Evolutionary conservation across 2,797 vertebrate genomes (phyloP), one percentile per base, ranked within the genome.

Genomic region (Sebastes baramenuke): DNA sequence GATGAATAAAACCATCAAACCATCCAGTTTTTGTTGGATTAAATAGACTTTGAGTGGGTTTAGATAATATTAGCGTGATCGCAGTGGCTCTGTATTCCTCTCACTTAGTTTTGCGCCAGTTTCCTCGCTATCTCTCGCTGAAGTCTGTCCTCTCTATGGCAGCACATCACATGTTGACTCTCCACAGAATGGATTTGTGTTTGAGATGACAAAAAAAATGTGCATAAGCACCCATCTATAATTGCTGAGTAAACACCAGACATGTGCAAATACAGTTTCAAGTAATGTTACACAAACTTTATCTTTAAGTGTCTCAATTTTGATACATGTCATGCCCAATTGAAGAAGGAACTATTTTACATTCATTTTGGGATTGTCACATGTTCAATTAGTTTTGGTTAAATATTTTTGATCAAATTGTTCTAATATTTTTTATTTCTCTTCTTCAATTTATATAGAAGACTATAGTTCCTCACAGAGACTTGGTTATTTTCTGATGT

Each of bases 11-110:
- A 49, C 36, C 38, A 56, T 29, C 6, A 62, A 67, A 82, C 49
- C 22, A 66, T 60, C 20, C 20, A 10, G 42, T 59, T 69, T 72
- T 58, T 49, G 7, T 60, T 58, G 6, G 14, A 55, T 71, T 72
- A 61, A 72, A 71, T 74, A 18, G 67, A 72, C 25, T 67, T 59
- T 79, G 49, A 75, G 71, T 89, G 74, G 73, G 75, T 79, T 79
- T 49, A 49, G 46, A 77, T 70, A 14, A 61, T 78, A 71, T 71
- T 67, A 61, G 32, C 8, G 36, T 34, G 65, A 84, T 85, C 54
- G 75, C 67, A 68, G 42, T 54, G 68, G 42, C 61, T 86, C 69
- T 72, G 54, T 49, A 70, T 64, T 81, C 38, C 60, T 84, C 79
- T 81, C 73, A 69, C 69, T 66, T 66, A 55, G 12, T 76, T 69